Base-by-base conservation (phyloP, 64 coral and sea anemone species). In the Hydrozoanthus tunicans region DNA sequence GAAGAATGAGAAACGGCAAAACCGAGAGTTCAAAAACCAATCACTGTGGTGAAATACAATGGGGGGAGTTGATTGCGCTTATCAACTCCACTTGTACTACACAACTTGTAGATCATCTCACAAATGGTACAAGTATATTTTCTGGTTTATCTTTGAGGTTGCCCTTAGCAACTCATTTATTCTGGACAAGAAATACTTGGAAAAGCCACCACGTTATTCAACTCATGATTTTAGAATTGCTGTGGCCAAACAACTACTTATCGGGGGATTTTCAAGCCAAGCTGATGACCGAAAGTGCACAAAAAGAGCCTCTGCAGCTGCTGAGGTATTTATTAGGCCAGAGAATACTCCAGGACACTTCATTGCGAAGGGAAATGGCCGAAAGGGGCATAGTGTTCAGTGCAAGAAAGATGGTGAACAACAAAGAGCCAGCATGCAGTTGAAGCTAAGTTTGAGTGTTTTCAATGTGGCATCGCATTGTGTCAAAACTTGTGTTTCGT, bases 61-160 rank as follows among this genome's bases (percentile, higher is more conserved):
- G 66, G 24, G 32, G 66, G 66, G 66, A n/a, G 66, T 69, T 69
- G 66, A 69, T 69, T n/a, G 66, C 24, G 14, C 66, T 69, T 12
- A 69, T 69, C 66, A 69, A 69, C 66, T 69, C 17, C 66, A 20
- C n/a, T 69, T 20, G 15, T n/a, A 69, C 66, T 69, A 69, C 15
- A 69, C n/a, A 69, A 69, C 66, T 69, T 14, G 15, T 69, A 25
- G 66, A 69, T 14, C 66, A 69, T 69, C 66, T 20, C 66, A 69
- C 66, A 69, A 69, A 69, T 69, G 66, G 66, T 69, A 69, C 66
- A 69, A 69, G 66, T 69, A 69, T 6, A 69, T 69, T 69, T 69
- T 69, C 66, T 69, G 66, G 66, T 69, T 69, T 20, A n/a, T 69
- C 66, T 69, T 69, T 69, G 66, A 69, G 66, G 66, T 69, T 69